Base-by-base conservation (phyloP, 2,113 vertebrate genomes). In the Suricata suricatta region DNA sequence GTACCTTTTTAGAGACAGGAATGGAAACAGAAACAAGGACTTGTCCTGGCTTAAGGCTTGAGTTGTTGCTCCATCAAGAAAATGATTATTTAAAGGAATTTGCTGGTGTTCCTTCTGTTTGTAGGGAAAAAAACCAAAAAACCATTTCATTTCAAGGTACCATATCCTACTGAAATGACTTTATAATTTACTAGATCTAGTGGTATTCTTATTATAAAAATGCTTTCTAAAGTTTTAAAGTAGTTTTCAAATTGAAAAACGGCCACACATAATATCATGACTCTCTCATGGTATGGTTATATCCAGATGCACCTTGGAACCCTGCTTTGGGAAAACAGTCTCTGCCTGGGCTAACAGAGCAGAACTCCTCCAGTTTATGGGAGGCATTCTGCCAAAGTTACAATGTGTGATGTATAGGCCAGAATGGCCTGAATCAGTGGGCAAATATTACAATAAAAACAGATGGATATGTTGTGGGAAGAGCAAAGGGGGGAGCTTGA, bases 21-120 rank as follows among this genome's bases (percentile, higher is more conserved):
- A 99, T 98, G 47, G 99, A 98, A 92, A 99, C 98, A 0, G 99
- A 99, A 38, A 99, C 4, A 3, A 99, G 80, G 1, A 99, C 82
- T 66, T 99, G 98, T 10, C 99, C 98, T 2, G 98, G 97, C 52
- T 97, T 98, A 81, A 99, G 97, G 29, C 31, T 80, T 69, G 96
- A 98, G 98, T 98, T 99, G 3, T 98, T 98, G 83, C 98, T 99
- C 25, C 97, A 97, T n/a, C 98, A 93, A 86, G 99, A 99, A 98
- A 99, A 99, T 33, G 98, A 54, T 98, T 98, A 94, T 99, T 97
- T 77, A 99, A 98, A 21, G 96, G 96, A 95, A 99, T 95, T 63
- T 99, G 97, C 35, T 98, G 97, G 27, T 80, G 66, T 50, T 95
- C 71, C 69, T 94, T 92, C 96, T 96, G 19, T 31, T 29, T 5